Conservation (phyloP, 2,113 vertebrate species). For the Andinoacara biseriatus region DNA sequence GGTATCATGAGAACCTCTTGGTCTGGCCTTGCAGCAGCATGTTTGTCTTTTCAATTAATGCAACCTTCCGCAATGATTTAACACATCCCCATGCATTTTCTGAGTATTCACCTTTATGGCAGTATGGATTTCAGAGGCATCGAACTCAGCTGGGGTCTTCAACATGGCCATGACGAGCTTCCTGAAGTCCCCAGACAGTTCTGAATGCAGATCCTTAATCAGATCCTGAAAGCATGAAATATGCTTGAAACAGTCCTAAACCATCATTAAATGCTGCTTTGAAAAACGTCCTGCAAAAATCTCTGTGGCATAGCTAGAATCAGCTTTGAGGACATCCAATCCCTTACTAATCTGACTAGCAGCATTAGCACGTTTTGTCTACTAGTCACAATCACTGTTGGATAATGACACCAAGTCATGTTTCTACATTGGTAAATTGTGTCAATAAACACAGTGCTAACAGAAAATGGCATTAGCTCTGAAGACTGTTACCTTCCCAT, state of each 20-base stretch:
- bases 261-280: background rate
- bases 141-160: conserved; percentile 87
- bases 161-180: conserved; percentile 90
- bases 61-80: rapidly evolving
- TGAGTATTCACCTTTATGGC: conserved; percentile 89
- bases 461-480: background rate
- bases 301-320: conserved; percentile 15
- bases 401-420: background rate
- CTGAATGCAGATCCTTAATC: conserved; percentile 95
- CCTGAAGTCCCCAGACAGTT: conserved; percentile 97
- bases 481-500: conserved; percentile 88
- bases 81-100: background rate
- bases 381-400: background rate
- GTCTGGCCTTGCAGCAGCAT: background rate
- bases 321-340: conserved; percentile 37
- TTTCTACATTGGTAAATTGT: conserved; percentile 6
- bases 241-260: conserved; percentile 38
- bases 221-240: conserved; percentile 86
- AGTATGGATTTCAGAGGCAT: conserved; percentile 87
- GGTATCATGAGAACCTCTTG: background rate
- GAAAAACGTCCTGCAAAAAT: background rate
- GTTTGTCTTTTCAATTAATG: background rate
- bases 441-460: background rate
- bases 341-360: conserved; percentile 32
- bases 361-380: conserved; percentile 47